Evolutionary conservation across 2,888 invertebrate species (phyloP).

Genomic region (Eupithecia pulchellata): DNA sequence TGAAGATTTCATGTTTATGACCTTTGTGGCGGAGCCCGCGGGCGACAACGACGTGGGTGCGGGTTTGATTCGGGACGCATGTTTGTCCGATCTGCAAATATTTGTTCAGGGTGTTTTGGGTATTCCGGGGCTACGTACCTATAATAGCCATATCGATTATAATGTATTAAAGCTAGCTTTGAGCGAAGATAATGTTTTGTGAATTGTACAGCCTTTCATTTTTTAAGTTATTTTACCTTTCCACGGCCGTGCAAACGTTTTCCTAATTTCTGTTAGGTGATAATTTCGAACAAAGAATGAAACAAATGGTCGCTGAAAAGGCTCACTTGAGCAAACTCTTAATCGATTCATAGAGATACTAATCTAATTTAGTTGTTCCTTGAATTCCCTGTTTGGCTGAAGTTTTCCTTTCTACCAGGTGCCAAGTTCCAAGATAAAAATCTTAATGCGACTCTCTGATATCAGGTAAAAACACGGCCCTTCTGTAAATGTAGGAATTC

Average conservation of each 20-base stretch:
- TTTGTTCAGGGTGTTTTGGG: no score
- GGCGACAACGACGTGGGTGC: no score
- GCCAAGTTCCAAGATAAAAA: conserved; percentile 5
- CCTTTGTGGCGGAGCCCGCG: neutral
- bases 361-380: neutral
- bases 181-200: no score
- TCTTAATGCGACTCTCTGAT: neutral
- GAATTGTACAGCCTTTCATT: no score
- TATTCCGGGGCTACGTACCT: no score
- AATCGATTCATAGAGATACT: neutral
- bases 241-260: neutral
- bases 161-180: no score
- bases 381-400: neutral
- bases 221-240: neutral
- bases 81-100: no score
- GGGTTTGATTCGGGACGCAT: no score
- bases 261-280: neutral
- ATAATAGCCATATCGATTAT: no score
- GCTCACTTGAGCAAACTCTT: neutral
- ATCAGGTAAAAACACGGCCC: neutral
- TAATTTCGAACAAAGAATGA: neutral
- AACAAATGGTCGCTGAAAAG: neutral
- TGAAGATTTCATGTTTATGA: neutral
- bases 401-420: conserved; percentile 4
- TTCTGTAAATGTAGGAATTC: neutral